Evolutionary conservation across 2,888 invertebrate genomes (phyloP), one percentile per base, ranked within the genome.

Genomic region (Julus scanicus): DNA sequence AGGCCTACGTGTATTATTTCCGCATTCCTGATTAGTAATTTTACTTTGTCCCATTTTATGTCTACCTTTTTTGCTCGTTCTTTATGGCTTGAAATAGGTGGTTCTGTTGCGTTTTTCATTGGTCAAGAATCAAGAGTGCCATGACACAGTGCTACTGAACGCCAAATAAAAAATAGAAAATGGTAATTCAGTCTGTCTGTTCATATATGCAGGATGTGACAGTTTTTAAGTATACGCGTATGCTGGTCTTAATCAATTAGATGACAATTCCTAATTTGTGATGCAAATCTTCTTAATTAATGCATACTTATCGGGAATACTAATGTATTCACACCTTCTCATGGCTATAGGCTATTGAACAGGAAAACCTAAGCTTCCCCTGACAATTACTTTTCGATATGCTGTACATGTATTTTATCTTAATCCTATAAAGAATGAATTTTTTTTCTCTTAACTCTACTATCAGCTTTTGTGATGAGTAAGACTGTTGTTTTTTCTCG

Each of bases 11-110:
- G 11, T 71, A 37, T 15, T 15, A 80, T 80, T 80, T 80, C 80
- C 80, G 80, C 80, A 80, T 80, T 80, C 80, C 80, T 15, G 80
- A 80, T 80, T 80, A 80, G 37, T 3, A 37, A 39, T 80, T 80
- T 71, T 80, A 2, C 13, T 37, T 80, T 80, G 80, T 80, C 80
- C 80, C 80, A 80, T 80, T 80, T 80, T 37, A 71, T 71, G 37
- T 80, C 80, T 29, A 29, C 37, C 37, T 80, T 80, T 71, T 80
- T 80, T 80, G 37, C 15, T 15, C 13, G 29, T 71, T 37, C 15
- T 13, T 80, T 80, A 80, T 80, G 15, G 80, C 80, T 37, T 37
- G 80, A 80, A 80, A 57, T 17, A 17, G 5, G 17, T 57, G 57
- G 57, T 57, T 17, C 17, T 57, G 57, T 57, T 57, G 20, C 1